Evolutionary conservation across 2,888 invertebrate species (phyloP).

Genomic region (Leptopterna dolabrata): DNA sequence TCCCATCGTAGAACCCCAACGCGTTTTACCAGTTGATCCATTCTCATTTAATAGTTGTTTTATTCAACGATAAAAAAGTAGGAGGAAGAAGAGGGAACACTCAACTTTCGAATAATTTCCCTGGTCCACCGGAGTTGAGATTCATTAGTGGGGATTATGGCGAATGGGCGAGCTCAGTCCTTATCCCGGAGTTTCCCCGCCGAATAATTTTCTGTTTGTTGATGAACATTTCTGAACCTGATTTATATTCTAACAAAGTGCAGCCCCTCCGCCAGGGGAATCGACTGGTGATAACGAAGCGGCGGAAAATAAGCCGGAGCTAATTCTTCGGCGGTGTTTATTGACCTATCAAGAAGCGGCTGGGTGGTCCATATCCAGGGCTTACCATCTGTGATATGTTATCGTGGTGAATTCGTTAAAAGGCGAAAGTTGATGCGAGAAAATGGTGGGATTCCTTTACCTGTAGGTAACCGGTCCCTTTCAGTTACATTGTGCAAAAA

Average conservation of each 20-base stretch:
- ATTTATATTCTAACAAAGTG: neutral
- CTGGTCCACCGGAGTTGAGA: neutral
- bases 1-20: no score
- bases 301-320: neutral
- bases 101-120: neutral
- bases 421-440: no score
- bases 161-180: neutral
- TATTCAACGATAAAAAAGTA: neutral
- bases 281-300: neutral
- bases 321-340: neutral
- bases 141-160: neutral
- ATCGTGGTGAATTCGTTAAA: no score
- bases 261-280: neutral
- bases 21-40: no score
- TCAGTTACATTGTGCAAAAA: no score
- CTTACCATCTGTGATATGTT: no score
- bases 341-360: neutral
- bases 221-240: neutral
- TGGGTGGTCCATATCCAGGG: neutral
- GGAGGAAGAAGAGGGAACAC: neutral
- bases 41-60: neutral
- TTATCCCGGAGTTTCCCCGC: neutral
- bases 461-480: no score
- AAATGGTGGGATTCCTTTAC: no score
- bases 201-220: neutral